Percentiles rank a stretch among this genome's conserved stretches.
Conservation (phyloP, 64 coral and sea anemone genomes). For the Anthopleura sola region DNA sequence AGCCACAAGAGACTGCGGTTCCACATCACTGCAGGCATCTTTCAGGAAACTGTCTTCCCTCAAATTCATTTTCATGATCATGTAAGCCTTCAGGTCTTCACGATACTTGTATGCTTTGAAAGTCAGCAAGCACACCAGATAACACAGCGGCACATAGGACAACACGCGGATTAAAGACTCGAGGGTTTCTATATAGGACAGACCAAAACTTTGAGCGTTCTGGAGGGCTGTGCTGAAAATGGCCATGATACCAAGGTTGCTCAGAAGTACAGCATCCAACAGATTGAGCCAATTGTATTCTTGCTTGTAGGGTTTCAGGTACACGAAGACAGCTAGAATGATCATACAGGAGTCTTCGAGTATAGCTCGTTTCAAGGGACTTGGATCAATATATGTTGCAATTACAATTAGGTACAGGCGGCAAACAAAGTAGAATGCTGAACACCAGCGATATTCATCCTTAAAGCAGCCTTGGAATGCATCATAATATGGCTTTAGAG, state of each 20-base stretch:
- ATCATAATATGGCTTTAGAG: slow-evolving; percentile 89
- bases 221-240: slow-evolving; percentile 45
- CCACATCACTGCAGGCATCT: background rate
- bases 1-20: background rate
- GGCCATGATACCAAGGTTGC: slow-evolving; percentile 54
- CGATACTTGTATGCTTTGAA: background rate
- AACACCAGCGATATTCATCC: slow-evolving; percentile 87
- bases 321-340: slow-evolving; percentile 54
- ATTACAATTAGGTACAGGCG: slow-evolving; percentile 51
- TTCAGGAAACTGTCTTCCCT: background rate
- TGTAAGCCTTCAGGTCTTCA: background rate
- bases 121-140: background rate
- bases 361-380: slow-evolving; percentile 33
- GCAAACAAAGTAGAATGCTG: slow-evolving; percentile 83
- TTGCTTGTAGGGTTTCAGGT: slow-evolving; percentile 66
- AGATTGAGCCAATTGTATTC: slow-evolving; percentile 69
- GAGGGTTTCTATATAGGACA: background rate
- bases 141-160: slow-evolving; percentile 40
- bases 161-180: background rate
- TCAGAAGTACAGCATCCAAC: slow-evolving; percentile 52
- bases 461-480: slow-evolving; percentile 84
- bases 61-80: background rate
- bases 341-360: slow-evolving; percentile 51
- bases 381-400: background rate
- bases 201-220: background rate